Evolutionary conservation across 2,113 vertebrate genomes (phyloP), one percentile per base, ranked within the genome.

Genomic region (Datnioides undecimradiatus): DNA sequence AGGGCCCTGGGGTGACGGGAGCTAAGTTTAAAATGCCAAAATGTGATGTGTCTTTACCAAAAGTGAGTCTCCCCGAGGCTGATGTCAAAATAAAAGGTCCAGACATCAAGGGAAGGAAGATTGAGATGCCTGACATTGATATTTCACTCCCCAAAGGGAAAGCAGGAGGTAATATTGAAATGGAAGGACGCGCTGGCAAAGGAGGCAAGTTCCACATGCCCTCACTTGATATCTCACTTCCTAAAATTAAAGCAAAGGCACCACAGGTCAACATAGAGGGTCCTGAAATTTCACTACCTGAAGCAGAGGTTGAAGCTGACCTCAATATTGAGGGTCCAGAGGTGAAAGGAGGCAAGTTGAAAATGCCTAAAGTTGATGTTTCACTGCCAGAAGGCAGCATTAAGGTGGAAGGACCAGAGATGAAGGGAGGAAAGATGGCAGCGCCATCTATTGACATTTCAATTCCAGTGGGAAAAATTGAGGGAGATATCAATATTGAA

Each of bases 91-190:
- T 90, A 0, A 67, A 84, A 63, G 77, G 79, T 1, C 73, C 65
- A 5, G 52, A 84, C 0, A 16, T 80, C 10, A 80, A 71, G 6
- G 46, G 29, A 7, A 49, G 68, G 6, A 91, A 88, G 23, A 73
- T 90, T 41, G 40, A 89, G 3, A 78, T 87, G 82, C 87, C 91
- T 27, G 69, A 89, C 27, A 43, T 90, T 52, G 78, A 84, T 14
- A n/a, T 79, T 36, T 81, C 85, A 40, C 45, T 90, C 2, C 85
- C 87, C 3, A 82, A 88, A 81, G 74, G 79, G 11, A 93, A 93
- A 34, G n/a, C n/a, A 51, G 34, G 65, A 25, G 41, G 25, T 0
- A 1, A 68, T 43, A 49, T 72, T 19, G 75, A 87, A n/a, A 51
- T 80, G 57, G 84, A 80, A 13, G 74, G 65, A 13, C 25, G 76